Evolutionary conservation across 1,140 invertebrate species (phyloP).

Genomic region (Scaptomyza pallida): DNA sequence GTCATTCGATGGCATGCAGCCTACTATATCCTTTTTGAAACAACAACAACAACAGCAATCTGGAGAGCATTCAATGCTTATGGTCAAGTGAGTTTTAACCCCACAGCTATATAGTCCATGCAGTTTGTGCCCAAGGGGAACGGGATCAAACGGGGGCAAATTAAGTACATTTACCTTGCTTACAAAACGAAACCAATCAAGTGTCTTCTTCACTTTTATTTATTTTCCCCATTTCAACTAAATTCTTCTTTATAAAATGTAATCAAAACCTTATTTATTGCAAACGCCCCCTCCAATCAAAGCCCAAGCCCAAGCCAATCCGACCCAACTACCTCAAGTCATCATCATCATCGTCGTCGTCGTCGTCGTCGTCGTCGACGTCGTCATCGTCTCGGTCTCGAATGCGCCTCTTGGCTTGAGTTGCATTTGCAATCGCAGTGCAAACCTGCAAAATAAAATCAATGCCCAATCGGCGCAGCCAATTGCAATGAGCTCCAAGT

Average conservation of each 20-base stretch:
- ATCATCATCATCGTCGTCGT: constrained; percentile 34
- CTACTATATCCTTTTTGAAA: constrained; percentile 96
- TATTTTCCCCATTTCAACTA: constrained; percentile 73
- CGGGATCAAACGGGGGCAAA: constrained; percentile 31
- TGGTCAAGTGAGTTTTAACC: constrained; percentile 81
- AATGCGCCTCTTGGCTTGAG: constrained; percentile 61
- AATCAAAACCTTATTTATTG: constrained; percentile 84
- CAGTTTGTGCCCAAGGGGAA: constrained; percentile 5
- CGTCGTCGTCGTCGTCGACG: constrained; percentile 25
- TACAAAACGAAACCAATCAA: constrained; percentile 83
- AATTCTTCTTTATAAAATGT: constrained; percentile 82
- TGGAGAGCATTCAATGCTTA: constrained; percentile 42
- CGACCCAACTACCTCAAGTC: constrained; percentile 51
- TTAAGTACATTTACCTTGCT: constrained; percentile 59
- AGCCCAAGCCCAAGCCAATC: constrained; percentile 2
- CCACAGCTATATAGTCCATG: constrained; percentile 30
- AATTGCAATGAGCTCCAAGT: constrained; percentile 73
- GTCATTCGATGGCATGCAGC: constrained; percentile 94
- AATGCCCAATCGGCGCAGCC: constrained; percentile 64
- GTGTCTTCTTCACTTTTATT: constrained; percentile 81
- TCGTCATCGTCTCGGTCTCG: constrained; percentile 39
- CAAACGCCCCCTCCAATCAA: constrained; percentile 5
- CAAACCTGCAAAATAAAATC: constrained; percentile 62
- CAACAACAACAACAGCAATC: constrained; percentile 64
- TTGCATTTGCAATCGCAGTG: constrained; percentile 69